Conservation (phyloP, 2,888 invertebrate species). For the Gastracanthus pulcherrimus region DNA sequence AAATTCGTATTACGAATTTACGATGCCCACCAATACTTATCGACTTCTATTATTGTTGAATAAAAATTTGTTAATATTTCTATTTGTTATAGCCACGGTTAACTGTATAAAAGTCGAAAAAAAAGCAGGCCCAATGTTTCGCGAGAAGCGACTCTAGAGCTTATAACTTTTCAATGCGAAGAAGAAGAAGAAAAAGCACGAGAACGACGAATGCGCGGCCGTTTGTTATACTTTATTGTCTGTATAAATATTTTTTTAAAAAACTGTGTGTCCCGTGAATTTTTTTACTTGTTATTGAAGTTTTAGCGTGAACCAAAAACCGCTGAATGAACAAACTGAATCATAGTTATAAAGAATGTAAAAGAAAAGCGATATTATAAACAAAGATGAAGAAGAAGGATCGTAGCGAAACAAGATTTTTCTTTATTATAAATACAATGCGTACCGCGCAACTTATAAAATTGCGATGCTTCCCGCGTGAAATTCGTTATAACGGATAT, state of each 20-base stretch:
- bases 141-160: constrained; percentile 27
- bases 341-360: background rate
- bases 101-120: background rate
- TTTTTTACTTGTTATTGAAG: constrained; percentile 27
- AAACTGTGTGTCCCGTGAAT: background rate
- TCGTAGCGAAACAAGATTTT: background rate
- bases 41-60: background rate
- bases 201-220: constrained; percentile 1
- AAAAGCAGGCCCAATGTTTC: no score
- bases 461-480: constrained; percentile 51
- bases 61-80: background rate
- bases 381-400: background rate
- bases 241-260: constrained; percentile 20
- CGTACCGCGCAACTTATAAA: constrained; percentile 33
- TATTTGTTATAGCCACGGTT: background rate
- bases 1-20: no score
- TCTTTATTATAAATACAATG: background rate
- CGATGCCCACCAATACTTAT: no score
- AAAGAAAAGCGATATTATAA: background rate
- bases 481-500: constrained; percentile 29
- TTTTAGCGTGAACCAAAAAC: constrained; percentile 37
- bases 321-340: constrained; percentile 10
- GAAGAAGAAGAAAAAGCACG: background rate
- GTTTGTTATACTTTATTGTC: constrained; percentile 1
- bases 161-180: background rate